These are phyloP conservation scores for Steinernema khuongi DNA, from an alignment of 1,140 invertebrate species.

Conservation along the genomic window DNA sequence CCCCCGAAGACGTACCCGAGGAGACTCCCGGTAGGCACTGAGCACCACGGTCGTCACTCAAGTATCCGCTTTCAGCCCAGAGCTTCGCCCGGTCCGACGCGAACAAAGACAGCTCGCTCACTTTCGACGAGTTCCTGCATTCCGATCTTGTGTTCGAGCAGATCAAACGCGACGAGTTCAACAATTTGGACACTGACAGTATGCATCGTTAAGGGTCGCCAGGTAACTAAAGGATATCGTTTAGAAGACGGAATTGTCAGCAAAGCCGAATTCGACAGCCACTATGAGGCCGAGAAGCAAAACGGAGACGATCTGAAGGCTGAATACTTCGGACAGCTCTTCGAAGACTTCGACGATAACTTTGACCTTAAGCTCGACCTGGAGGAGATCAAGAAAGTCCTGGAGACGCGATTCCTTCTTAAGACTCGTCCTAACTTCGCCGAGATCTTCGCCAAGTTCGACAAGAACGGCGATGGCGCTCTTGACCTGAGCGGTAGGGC, in stretches of 20 bases:
- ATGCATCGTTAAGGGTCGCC: no score
- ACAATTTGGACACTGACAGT: constrained; percentile 8
- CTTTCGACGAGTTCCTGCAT: neutral
- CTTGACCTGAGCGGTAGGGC: neutral
- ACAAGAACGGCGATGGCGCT: neutral
- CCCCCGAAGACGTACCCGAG: neutral
- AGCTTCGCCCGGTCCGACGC: neutral
- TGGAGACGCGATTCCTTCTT: neutral
- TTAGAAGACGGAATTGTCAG: neutral
- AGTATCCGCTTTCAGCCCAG: neutral
- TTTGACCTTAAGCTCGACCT: neutral
- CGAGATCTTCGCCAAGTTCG: neutral
- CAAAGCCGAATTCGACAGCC: neutral
- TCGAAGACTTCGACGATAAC: neutral
- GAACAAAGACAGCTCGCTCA: neutral
- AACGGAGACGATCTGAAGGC: constrained; percentile 6
- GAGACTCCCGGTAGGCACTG: neutral
- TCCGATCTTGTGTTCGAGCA: neutral
- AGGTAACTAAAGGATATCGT: neutral
- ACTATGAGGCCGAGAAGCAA: neutral
- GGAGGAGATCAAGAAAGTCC: neutral
- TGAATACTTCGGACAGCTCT: constrained; percentile 4
- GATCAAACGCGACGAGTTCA: constrained; percentile 3
- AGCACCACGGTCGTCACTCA: neutral
- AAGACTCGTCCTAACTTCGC: neutral